Conservation (phyloP, 2,113 vertebrate species). For the Aythya baeri region DNA sequence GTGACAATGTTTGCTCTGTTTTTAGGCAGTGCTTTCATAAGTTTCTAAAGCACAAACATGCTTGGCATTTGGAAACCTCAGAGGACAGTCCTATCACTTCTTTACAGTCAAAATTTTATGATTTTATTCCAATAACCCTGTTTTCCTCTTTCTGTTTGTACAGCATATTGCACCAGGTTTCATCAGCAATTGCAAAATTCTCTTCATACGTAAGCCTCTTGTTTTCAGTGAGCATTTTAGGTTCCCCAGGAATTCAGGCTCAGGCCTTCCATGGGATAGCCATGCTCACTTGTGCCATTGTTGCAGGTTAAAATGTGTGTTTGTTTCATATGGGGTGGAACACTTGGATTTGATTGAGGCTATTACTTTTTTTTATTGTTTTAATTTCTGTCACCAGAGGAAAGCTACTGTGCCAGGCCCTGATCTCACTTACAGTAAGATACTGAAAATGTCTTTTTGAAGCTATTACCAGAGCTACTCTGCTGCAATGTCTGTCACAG, state of each 20-base stretch:
- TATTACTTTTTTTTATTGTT: background rate
- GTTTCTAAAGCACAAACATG: conserved; percentile 3
- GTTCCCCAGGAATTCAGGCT: background rate
- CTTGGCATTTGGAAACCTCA: background rate
- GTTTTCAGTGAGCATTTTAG: background rate
- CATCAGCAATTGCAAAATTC: background rate
- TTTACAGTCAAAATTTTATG: background rate
- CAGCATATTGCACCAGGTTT: background rate
- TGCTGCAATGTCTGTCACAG: background rate
- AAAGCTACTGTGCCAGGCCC: background rate
- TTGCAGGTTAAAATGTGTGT: background rate
- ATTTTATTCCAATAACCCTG: background rate
- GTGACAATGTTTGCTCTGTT: conserved; percentile 35
- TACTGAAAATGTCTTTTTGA: background rate
- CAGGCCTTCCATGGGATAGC: background rate
- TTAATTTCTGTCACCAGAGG: background rate
- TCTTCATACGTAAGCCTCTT: background rate
- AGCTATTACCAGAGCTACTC: background rate
- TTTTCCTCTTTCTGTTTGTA: background rate
- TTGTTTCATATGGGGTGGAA: background rate
- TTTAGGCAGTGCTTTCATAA: conserved; percentile 19
- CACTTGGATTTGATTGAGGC: background rate
- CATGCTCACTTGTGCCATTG: background rate
- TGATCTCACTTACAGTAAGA: background rate
- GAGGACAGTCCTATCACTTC: background rate